phyloP scores from a whole-genome alignment of 2,113 vertebrate species.

The Panthera uncia region DNA sequence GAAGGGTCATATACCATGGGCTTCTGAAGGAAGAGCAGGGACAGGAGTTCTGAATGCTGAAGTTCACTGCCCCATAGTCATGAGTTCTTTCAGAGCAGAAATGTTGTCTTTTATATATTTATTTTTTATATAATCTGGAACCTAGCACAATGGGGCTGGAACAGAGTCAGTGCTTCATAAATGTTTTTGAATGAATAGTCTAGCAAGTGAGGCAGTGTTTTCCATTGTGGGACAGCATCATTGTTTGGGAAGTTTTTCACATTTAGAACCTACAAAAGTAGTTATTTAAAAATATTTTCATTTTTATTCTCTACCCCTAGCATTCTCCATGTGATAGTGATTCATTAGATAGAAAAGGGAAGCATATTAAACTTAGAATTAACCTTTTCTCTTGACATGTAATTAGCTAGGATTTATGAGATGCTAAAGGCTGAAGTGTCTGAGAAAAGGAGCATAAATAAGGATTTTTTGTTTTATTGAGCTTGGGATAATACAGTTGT shows the following conservation, averaged over 20 bases:
- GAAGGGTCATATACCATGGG: neutral
- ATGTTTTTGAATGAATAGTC: neutral
- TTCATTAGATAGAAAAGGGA: slow-evolving; percentile 56
- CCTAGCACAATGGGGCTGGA: neutral
- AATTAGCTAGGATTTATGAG: slow-evolving; percentile 71
- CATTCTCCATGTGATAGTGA: neutral
- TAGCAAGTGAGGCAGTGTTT: neutral
- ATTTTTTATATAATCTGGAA: neutral
- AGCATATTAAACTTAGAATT: slow-evolving; percentile 62
- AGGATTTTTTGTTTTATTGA: slow-evolving; percentile 38
- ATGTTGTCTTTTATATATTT: neutral
- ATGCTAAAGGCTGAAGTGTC: slow-evolving; percentile 29
- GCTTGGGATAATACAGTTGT: slow-evolving; percentile 52
- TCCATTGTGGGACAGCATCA: neutral
- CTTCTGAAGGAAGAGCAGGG: neutral
- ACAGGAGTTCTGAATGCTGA: neutral
- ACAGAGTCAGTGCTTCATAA: rapidly evolving
- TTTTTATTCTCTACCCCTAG: neutral
- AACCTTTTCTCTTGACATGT: slow-evolving; percentile 67
- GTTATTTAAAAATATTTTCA: neutral
- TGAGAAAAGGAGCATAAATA: slow-evolving; percentile 38
- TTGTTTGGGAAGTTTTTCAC: neutral
- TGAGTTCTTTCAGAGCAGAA: neutral
- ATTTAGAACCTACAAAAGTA: neutral
- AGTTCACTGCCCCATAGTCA: neutral